Percentiles rank a stretch among this genome's conserved stretches.
phyloP scores from a whole-genome alignment of 1,140 invertebrate genomes.

The Eueides isabella region DNA sequence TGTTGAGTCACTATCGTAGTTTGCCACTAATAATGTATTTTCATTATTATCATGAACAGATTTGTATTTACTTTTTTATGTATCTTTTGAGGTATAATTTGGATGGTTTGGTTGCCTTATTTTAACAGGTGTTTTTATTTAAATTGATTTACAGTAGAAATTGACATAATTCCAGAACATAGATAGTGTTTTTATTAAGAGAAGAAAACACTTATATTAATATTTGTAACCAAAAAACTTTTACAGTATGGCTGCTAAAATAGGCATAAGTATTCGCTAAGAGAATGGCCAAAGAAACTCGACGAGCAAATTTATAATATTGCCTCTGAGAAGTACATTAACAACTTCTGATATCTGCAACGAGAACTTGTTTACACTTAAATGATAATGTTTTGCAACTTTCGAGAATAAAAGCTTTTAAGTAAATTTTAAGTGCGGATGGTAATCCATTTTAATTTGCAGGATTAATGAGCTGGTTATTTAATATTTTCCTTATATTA shows the following conservation, averaged over 20 bases:
- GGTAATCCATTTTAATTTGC: neutral
- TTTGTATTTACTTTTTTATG: neutral
- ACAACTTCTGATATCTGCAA: constrained; percentile 31
- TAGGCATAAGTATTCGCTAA: constrained; percentile 43
- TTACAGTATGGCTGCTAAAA: constrained; percentile 46
- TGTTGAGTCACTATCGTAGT: neutral
- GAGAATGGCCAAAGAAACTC: constrained; percentile 39
- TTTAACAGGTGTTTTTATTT: no score
- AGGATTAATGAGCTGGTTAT: neutral
- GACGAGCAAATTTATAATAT: constrained; percentile 40
- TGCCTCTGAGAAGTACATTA: constrained; percentile 26
- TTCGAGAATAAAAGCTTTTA: constrained; percentile 2
- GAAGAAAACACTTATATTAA: no score
- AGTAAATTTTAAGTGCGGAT: neutral
- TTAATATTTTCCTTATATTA: no score
- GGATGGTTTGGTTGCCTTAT: no score
- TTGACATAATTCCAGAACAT: no score
- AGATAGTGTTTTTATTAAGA: no score
- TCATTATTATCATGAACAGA: neutral
- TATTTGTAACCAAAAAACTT: neutral
- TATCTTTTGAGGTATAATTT: neutral
- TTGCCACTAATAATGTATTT: neutral
- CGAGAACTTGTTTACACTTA: constrained; percentile 21
- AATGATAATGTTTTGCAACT: constrained; percentile 22
- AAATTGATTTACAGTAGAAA: no score